phyloP scores from a whole-genome alignment of 2,797 vertebrate genomes.

The Myoxocephalus aenaeus region DNA sequence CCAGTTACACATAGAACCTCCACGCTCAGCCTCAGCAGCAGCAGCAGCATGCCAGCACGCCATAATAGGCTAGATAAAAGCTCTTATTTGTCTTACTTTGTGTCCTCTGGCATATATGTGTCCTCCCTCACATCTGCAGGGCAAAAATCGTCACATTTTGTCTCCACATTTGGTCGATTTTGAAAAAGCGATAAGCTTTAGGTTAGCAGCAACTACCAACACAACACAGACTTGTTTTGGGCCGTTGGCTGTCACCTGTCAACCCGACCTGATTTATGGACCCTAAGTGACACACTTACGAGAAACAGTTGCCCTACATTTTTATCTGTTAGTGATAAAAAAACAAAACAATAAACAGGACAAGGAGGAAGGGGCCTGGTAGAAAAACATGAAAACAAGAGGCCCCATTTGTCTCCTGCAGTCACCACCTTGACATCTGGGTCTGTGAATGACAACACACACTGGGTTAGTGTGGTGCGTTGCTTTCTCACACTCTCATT shows the following conservation, averaged over 20 bases:
- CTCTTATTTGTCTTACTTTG: conserved; percentile 14
- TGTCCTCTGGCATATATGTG: conserved; percentile 3
- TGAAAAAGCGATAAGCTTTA: not conserved
- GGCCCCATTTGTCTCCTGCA: conserved; percentile 39
- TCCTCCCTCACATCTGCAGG: conserved; percentile 25
- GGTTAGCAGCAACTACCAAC: not conserved
- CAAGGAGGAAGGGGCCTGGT: not conserved
- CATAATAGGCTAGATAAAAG: conserved; percentile 33
- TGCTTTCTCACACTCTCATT: not conserved
- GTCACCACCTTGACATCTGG: conserved; percentile 53
- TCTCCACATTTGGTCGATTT: not conserved
- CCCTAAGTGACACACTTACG: not conserved
- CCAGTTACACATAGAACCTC: not conserved
- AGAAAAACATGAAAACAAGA: conserved; percentile 27
- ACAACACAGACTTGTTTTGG: not conserved
- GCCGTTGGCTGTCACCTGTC: conserved; percentile 22
- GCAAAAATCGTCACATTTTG: conserved; percentile 10
- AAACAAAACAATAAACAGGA: not conserved
- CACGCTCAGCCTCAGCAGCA: not conserved
- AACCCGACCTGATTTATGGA: conserved; percentile 20
- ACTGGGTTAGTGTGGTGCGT: conserved; percentile 46
- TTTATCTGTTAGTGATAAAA: conserved; percentile 25
- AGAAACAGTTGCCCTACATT: conserved; percentile 38
- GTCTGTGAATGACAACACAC: conserved; percentile 47
- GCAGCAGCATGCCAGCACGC: not conserved